A percentile compares a stretch with the other conserved stretches of the same genome.
Evolutionary conservation across 2,888 invertebrate species (phyloP).

Genomic region (Diarsia rubi): DNA sequence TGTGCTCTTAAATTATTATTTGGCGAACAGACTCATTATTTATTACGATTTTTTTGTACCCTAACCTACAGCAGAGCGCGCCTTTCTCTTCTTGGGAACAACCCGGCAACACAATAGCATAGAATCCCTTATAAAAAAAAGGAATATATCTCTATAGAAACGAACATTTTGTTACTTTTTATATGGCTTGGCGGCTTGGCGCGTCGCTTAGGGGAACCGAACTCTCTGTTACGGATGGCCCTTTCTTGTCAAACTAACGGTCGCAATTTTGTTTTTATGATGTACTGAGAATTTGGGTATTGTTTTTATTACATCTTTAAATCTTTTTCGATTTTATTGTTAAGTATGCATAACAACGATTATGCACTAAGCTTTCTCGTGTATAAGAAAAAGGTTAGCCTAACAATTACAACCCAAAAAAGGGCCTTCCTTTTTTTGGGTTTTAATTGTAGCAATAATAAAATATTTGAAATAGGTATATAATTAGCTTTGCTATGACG

Average conservation of each 20-base stretch:
- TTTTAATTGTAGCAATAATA: neutral
- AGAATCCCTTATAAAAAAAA: constrained; percentile 55
- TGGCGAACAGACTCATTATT: constrained; percentile 7
- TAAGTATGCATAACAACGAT: neutral
- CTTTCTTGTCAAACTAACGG: constrained; percentile 47
- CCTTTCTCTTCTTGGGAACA: constrained; percentile 50
- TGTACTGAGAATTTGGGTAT: constrained; percentile 40
- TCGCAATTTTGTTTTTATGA: constrained; percentile 39
- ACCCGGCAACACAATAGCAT: constrained; percentile 59
- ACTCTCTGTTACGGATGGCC: constrained; percentile 10
- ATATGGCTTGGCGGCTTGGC: constrained; percentile 20
- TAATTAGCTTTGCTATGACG: neutral
- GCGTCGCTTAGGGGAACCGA: constrained; percentile 31
- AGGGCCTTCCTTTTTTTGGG: no score
- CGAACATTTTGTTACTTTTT: constrained; percentile 59
- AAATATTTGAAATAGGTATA: neutral
- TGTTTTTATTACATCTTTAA: constrained; percentile 18
- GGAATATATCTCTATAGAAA: constrained; percentile 42
- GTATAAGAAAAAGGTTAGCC: neutral
- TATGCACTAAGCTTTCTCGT: neutral
- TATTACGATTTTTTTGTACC: constrained; percentile 33
- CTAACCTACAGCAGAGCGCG: constrained; percentile 65
- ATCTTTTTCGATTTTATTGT: constrained; percentile 2
- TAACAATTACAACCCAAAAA: neutral
- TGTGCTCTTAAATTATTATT: neutral